Conservation (phyloP, 1,140 invertebrate species). For the Euwallacea similis region DNA sequence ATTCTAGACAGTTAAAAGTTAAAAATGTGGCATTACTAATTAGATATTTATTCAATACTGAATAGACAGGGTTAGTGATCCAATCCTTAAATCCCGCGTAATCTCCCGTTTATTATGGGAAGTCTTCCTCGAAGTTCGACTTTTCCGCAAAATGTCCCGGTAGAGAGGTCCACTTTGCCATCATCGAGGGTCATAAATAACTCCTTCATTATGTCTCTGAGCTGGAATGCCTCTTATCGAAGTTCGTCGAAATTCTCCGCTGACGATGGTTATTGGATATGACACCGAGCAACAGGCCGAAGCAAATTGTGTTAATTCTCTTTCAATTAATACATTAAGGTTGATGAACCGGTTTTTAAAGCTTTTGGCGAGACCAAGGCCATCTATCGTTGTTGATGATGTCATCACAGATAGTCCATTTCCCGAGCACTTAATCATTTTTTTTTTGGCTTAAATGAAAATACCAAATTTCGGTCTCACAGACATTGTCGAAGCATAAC, state of each 20-base stretch:
- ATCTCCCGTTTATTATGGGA: neutral
- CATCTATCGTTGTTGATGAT: too few relatives aligned
- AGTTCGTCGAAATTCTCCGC: neutral
- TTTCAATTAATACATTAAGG: too few relatives aligned
- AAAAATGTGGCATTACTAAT: too few relatives aligned
- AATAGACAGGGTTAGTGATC: neutral
- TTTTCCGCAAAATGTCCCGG: neutral
- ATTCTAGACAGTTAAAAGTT: too few relatives aligned
- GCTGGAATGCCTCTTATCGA: neutral
- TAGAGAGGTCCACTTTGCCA: neutral
- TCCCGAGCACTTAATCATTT: too few relatives aligned
- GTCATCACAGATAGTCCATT: too few relatives aligned
- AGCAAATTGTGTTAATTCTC: neutral
- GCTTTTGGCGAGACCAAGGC: too few relatives aligned
- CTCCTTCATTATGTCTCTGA: neutral
- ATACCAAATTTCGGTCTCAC: too few relatives aligned
- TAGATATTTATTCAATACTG: too few relatives aligned
- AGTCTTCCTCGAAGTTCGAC: neutral
- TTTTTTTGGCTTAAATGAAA: too few relatives aligned
- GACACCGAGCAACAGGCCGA: neutral
- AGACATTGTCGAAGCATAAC: too few relatives aligned
- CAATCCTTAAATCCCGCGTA: neutral
- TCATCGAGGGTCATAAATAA: conserved; percentile 1
- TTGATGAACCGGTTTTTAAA: too few relatives aligned
- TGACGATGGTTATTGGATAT: neutral